Base-by-base conservation (phyloP, 2,797 vertebrate genomes). In the Dipus sagitta region DNA sequence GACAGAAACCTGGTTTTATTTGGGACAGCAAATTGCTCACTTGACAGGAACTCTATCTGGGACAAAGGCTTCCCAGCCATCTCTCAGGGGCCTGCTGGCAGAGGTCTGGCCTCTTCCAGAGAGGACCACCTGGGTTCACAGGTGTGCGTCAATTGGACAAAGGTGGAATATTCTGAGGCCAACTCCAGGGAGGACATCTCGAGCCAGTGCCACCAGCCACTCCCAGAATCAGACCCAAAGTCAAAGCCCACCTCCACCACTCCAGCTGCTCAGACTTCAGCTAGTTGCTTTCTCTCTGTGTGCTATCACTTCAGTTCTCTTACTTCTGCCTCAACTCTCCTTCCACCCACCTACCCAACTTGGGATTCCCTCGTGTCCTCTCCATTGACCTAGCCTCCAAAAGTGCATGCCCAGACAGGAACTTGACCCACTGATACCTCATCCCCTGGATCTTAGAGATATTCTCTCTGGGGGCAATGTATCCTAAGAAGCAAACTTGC, bases 401-500 rank as follows among this genome's bases (percentile, higher is more conserved):
- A 67, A 64, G 77, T 23, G 10, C 10, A 34, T 6, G 14, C 1
- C 74, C 52, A 62, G 30, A 21, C 67, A 60, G 32, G 21, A 26
- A 64, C 30, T 58, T 8, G 34, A 28, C 88, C 30, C 26, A 32
- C 20, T 1, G 30, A 30, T 17, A 17, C 18, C 6, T 21, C 26
- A 20, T 13, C 26, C 52, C 70, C 65, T 13, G 23, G 1, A 23
- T 24, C 6, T 3, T 58, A 20, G 3, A 12, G 5, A 32, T 76
- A 52, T 30, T 32, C 21, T 21, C 62, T 54, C 26, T 11, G 38
- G 38, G 23, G n/a, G 11, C 60, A 11, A 9, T 0, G 2, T 12
- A 14, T n/a, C 34, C 78, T 78, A 67, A 86, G 88, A 92, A 93
- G 77, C 47, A 87, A 86, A 23, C 67, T 24, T 78, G 4, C 14